Evolutionary conservation across 2,113 vertebrate species (phyloP), one percentile per base, ranked within the genome.

Genomic region (Alouatta palliata): DNA sequence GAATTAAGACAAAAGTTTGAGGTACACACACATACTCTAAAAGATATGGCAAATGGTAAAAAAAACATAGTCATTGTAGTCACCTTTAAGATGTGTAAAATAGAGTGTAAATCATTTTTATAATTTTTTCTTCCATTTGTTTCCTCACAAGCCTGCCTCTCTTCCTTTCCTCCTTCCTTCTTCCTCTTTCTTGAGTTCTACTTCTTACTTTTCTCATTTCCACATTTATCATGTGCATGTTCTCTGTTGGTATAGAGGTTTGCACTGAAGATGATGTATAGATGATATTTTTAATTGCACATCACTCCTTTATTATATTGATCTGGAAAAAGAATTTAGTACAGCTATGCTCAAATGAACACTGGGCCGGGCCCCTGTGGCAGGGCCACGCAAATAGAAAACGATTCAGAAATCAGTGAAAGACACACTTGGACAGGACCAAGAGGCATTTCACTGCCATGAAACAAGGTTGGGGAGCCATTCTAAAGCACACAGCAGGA

Each of bases 1-100:
- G 66, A 89, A 58, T 93, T 97, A 94, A 87, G 43, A 81, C 81
- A n/a, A 66, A 87, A 83, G 54, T 37, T 43, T 90, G 20, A 79
- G 11, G 19, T 8, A 54, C 27, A 64, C n/a, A 37, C 4, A 81
- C 21, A 84, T 3, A 58, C 11, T 52, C 3, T 75, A 47, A 86
- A 85, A 90, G 25, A n/a, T 37, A 35, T 1, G 92, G 61, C 61
- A 64, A 64, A 25, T 75, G 32, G 27, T 64, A 64, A 30, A 88
- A 92, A 79, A 87, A 37, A 75, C 49, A 70, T 71, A 80, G 52
- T 19, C 68, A 68, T 58, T 56, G 17, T 56, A 8, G 32, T 90
- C 82, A 79, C 3, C 7, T 32, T 25, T n/a, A 61, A 27, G 8
- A 66, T 82, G 35, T 70, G 35, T 37, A n/a, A 75, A 73, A 75